Base-by-base conservation (phyloP, 2,797 vertebrate species). In the Ambastaia sidthimunki region DNA sequence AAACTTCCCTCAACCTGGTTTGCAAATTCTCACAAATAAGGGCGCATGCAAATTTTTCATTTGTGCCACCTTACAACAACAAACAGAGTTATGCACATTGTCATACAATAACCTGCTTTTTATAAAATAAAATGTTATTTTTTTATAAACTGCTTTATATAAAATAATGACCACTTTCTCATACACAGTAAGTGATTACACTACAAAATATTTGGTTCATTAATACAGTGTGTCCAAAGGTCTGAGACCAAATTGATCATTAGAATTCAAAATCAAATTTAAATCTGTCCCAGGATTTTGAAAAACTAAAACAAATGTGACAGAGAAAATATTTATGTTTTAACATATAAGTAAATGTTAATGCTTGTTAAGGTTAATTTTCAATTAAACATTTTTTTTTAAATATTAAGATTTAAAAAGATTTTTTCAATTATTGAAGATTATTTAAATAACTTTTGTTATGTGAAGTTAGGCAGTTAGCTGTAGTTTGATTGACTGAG, bases 1-100 rank as follows among this genome's bases (percentile, higher is more conserved):
- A 95, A 95, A 95, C 80, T 78, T 44, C 50, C 78, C 84, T 88
- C 77, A 44, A 90, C 90, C 78, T 92, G 87, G 89, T 92, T 94
- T 95, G 93, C 94, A 94, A 94, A 93, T 89, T 74, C 78, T 76
- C 82, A 80, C 79, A 83, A 83, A 85, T 80, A 78, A 81, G 57
- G 60, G 81, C 82, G 74, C 63, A 84, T 81, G 78, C 78, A 80
- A 82, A 82, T 13, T 76, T 76, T 57, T 31, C 23, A 57, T 69
- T 70, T 68, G 57, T 34, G 66, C n/a, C 55, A 69, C 63, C 78
- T 68, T 63, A 82, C 2, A 34, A 37, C 44, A 60, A 78, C 59
- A 72, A 74, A 69, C 41, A 44, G 41, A 55, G 25, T 12, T 25
- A 25, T 9, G 12, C 10, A 44, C 54, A 34, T 2, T 44, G 59